phyloP scores from a whole-genome alignment of 2,888 invertebrate species.

The Sympetrum striolatum region DNA sequence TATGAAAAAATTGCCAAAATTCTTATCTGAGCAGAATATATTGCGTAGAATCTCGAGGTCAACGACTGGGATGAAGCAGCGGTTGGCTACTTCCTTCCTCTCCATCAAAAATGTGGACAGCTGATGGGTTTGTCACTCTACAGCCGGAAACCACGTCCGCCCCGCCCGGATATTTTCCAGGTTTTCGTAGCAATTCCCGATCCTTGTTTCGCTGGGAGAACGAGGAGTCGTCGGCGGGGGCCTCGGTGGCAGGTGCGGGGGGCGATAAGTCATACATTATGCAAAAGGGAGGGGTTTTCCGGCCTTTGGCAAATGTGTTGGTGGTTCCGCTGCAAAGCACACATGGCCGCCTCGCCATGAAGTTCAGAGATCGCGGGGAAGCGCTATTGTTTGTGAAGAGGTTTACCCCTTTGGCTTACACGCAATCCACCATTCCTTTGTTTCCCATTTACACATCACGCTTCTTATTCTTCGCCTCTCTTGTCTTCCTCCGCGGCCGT shows the following conservation, averaged over 20 bases:
- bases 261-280: background rate
- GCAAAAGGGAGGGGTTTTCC: background rate
- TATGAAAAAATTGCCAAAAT: no score
- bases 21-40: no score
- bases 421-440: background rate
- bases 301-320: background rate
- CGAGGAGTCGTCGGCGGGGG: background rate
- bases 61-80: background rate
- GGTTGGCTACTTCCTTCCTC: background rate
- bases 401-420: constrained; percentile 14
- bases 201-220: background rate
- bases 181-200: background rate
- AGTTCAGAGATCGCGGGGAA: background rate
- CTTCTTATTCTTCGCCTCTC: background rate
- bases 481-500: background rate
- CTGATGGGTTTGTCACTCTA: no score
- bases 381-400: constrained; percentile 28
- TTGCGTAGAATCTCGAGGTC: no score
- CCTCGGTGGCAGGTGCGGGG: background rate
- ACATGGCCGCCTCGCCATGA: background rate
- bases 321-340: background rate
- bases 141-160: background rate
- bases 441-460: background rate
- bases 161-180: background rate
- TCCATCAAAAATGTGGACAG: background rate